Evolutionary conservation across 2,797 vertebrate genomes (phyloP), one percentile per base, ranked within the genome.

Genomic region (Chrysocyon brachyurus): DNA sequence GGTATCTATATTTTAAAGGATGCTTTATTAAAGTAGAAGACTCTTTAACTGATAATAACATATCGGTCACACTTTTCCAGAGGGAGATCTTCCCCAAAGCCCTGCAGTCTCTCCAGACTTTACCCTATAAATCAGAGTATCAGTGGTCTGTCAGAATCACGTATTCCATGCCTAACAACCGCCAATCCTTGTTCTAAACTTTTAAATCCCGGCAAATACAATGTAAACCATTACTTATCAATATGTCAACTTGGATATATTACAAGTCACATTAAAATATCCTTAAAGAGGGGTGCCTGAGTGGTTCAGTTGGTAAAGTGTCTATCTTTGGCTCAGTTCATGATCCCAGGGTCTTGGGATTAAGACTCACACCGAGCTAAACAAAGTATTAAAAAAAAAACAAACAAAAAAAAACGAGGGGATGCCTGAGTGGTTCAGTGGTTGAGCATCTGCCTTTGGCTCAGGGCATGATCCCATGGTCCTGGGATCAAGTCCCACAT

Each of bases 231-330:
- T 64, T 89, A 86, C 28, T 95, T 77, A 79, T 46, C 36, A 90
- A 31, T 63, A 46, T 54, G 46, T 52, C 77, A 78, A 77, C 68
- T 3, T 66, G 33, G 26, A 64, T 57, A 87, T 79, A 75, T 66
- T 91, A 90, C 14, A 93, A 93, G 81, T 57, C 68, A 54, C 66
- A 87, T 79, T 36, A 87, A 90, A 96, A 88, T 54, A 83, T 79
- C 28, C 33, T 84, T 33, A 33, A 90, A 81, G 49, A 72, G 9
- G n/a, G 16, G 61, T 9, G 12, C 26, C 31, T 33, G 64, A n/a
- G 64, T 19, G 16, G 64, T n/a, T 68, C 31, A 33, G 16, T 33
- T 6, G 66, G 17, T 33, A n/a, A 68, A 68, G 66, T n/a, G 15
- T 33, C n/a, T 68, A 17, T 17, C 66, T 68, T 68, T 2, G 8